phyloP scores from a whole-genome alignment of 2,113 vertebrate genomes.

The Diadophis punctatus region DNA sequence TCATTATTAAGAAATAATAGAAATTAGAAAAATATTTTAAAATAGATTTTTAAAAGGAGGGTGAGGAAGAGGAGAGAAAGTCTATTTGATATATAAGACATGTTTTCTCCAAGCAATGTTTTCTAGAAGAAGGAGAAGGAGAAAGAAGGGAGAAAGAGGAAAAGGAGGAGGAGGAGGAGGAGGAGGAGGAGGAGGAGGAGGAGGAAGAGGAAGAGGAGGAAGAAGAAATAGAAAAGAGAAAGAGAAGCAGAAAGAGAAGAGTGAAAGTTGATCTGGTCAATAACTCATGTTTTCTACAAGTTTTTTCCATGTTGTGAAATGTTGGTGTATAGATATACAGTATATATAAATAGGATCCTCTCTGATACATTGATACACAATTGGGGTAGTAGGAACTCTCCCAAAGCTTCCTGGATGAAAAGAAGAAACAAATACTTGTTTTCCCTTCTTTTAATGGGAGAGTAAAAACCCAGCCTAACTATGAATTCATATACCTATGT shows the following conservation, averaged over 20 bases:
- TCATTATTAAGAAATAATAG: background rate
- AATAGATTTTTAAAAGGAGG: background rate
- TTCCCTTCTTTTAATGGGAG: background rate
- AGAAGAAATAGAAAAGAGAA: background rate
- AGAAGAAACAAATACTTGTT: background rate
- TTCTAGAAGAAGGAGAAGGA: too few relatives aligned
- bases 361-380: background rate
- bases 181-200: too few relatives aligned
- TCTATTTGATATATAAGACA: too few relatives aligned
- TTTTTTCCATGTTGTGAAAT: too few relatives aligned
- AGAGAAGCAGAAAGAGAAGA: background rate
- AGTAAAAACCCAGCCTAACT: background rate
- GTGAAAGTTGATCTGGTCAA: background rate
- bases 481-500: background rate
- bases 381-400: background rate
- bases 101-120: too few relatives aligned
- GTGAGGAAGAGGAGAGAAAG: too few relatives aligned
- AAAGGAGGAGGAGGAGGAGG: too few relatives aligned
- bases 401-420: background rate
- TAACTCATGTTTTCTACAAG: background rate
- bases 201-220: too few relatives aligned
- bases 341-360: background rate
- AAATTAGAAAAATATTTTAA: background rate
- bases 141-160: too few relatives aligned
- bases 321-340: too few relatives aligned